These are phyloP conservation scores for Phasianus colchicus DNA, from an alignment of 2,113 vertebrate species.

Conservation along the genomic window DNA sequence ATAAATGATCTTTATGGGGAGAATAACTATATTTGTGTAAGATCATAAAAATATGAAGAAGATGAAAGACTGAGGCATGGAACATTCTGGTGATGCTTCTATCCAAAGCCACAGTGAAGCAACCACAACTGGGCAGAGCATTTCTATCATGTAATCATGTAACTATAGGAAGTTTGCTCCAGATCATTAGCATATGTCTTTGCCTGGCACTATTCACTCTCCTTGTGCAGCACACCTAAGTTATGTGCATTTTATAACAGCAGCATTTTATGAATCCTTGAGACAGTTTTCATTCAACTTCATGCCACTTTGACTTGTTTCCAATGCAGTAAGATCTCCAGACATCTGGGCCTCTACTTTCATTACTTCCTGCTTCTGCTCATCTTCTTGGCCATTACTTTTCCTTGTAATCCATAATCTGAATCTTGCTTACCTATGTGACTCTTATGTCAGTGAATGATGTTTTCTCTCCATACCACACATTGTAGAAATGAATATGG, in stretches of 20 bases:
- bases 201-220: neutral
- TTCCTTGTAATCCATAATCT: neutral
- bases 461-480: neutral
- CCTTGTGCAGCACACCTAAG: neutral
- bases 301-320: neutral
- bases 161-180: neutral
- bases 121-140: neutral
- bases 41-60: neutral
- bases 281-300: neutral
- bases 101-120: neutral
- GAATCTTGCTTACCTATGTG: neutral
- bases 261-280: neutral
- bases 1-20: neutral
- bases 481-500: neutral
- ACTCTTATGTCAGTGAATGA: neutral
- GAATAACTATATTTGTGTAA: neutral
- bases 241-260: neutral
- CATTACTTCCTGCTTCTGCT: neutral
- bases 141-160: neutral
- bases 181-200: neutral
- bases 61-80: neutral
- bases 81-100: neutral
- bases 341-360: neutral
- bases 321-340: neutral
- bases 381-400: slow-evolving; percentile 5